Evolutionary conservation across 2,797 vertebrate genomes (phyloP), one percentile per base, ranked within the genome.

Genomic region (Ficedula albicollis): DNA sequence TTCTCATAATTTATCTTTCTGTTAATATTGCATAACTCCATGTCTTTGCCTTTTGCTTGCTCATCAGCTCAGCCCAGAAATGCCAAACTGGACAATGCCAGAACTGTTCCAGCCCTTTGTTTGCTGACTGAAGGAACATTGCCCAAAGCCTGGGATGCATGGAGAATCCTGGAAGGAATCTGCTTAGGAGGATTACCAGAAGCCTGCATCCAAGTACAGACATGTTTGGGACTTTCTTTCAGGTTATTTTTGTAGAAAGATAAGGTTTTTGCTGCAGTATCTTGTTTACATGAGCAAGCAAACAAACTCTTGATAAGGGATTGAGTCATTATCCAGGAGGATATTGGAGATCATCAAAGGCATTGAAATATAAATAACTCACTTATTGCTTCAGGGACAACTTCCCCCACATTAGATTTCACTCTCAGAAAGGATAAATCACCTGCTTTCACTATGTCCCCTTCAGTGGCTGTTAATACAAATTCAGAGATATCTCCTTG

Each of bases 171-270:
- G 69, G 43, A 84, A 93, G 39, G 56, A 74, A 26, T 84, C 80
- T 60, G 32, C 84, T 64, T 48, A 85, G n/a, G 92, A 97, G 55
- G 43, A 91, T 36, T 41, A 51, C 32, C 81, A 41, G 56, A 89
- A 83, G 14, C 87, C 67, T 84, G 69, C 74, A 78, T 95, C 44
- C 86, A 98, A 97, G 96, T 98, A 96, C 29, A 38, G 34, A 41
- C 25, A 69, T 13, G 18, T 34, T 21, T 67, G 60, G 25, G 25
- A 5, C 32, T 92, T 89, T 34, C 38, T 63, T 87, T 83, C n/a
- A 17, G 20, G 27, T 49, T 67, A 15, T 66, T 90, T 92, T 52
- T 90, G 44, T 49, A 77, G 67, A 44, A 54, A 86, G 59, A 70
- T 36, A 52, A 68, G n/a, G 23, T 86, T 34, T 88, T 68, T 84